Evolutionary conservation across 2,113 vertebrate genomes (phyloP).

Genomic region (Protomyctophum bolini): DNA sequence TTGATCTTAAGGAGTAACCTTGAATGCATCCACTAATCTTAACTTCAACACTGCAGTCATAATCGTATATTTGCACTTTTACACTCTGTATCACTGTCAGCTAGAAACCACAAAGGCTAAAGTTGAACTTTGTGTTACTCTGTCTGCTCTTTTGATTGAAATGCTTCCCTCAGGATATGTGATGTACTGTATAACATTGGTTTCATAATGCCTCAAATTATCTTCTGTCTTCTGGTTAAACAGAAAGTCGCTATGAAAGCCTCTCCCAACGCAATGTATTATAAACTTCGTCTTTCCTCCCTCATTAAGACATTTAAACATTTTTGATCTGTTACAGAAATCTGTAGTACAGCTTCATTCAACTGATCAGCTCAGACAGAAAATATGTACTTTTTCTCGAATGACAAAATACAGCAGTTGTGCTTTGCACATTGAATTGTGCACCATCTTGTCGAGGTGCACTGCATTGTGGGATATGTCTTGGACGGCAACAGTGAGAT

Average conservation of each 20-base stretch:
- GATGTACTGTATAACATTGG: constrained; percentile 26
- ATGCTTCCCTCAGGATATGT: background rate
- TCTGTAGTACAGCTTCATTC: background rate
- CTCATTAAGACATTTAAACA: constrained; percentile 1
- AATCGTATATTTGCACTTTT: constrained; percentile 17
- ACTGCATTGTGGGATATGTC: constrained; percentile 8
- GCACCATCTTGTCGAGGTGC: constrained; percentile 12
- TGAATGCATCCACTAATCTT: constrained; percentile 2
- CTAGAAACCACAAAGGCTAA: constrained; percentile 2
- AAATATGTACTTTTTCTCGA: background rate
- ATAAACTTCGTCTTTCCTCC: constrained; percentile 6
- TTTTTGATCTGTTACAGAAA: background rate
- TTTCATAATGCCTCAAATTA: background rate
- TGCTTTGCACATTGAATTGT: background rate
- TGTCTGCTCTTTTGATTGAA: background rate
- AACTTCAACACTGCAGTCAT: constrained; percentile 6
- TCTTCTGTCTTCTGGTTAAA: constrained; percentile 17
- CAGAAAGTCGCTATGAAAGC: constrained; percentile 31
- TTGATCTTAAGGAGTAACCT: constrained; percentile 21
- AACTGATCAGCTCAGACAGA: constrained; percentile 4
- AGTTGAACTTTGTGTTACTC: background rate
- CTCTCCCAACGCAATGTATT: constrained; percentile 8
- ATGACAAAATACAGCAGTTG: constrained; percentile 4
- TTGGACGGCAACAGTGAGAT: constrained; percentile 22
- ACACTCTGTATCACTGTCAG: background rate